Evolutionary conservation across 30 jellyfish, hydroid and myxozoan genomes (phyloP).

Genomic region (Cassiopea andromeda): DNA sequence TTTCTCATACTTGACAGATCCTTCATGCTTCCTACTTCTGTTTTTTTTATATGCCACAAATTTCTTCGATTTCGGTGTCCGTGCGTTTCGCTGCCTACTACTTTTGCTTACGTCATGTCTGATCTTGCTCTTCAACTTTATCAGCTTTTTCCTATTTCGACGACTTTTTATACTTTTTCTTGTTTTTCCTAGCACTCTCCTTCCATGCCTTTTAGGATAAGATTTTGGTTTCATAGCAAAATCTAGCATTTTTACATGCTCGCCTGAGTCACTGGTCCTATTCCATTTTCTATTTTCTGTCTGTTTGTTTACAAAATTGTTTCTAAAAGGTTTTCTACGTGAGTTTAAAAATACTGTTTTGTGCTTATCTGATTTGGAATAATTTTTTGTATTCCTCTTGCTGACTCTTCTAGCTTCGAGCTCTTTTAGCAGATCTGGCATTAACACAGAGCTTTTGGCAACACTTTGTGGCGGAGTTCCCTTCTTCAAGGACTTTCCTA

Average conservation of each 20-base stretch:
- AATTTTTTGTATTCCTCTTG: background rate
- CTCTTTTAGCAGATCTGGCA: slow-evolving; percentile 19
- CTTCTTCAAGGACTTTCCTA: slow-evolving; percentile 3
- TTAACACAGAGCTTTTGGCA: background rate
- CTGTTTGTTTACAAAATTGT: background rate
- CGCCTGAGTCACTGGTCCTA: background rate
- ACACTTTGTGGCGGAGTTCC: background rate
- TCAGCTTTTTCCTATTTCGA: background rate
- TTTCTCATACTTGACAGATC: background rate
- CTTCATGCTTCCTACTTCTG: background rate
- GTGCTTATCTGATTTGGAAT: background rate
- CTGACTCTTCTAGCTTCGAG: slow-evolving; percentile 1
- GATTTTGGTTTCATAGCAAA: background rate
- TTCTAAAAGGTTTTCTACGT: background rate
- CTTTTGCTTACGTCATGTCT: background rate
- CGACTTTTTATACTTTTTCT: background rate
- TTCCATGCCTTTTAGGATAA: background rate
- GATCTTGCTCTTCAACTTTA: background rate
- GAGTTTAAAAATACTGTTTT: background rate
- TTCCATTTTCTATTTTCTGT: background rate
- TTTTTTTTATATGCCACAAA: background rate
- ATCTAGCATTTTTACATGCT: background rate
- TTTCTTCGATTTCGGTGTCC: background rate
- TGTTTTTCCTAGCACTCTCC: background rate
- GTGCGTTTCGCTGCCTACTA: background rate